Evolutionary conservation across 2,888 invertebrate species (phyloP), one percentile per base, ranked within the genome.

Genomic region (Orthosia gracilis): DNA sequence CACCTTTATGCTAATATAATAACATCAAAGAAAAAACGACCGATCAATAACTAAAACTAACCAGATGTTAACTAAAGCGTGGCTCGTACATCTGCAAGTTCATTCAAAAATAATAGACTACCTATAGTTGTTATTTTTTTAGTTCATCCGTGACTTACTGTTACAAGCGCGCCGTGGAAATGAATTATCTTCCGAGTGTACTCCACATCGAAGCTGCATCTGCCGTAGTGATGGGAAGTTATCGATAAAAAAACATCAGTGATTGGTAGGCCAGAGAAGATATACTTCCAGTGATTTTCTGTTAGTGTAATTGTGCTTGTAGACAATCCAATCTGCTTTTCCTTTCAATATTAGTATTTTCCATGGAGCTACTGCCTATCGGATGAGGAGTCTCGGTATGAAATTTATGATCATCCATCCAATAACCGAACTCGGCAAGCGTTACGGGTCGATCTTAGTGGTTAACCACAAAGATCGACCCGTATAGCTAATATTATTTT

Each of bases 121-220:
- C 81, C 76, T 52, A 75, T 82, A 77, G 69, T 69, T 45, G 73
- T 68, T 76, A 52, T 84, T 82, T 80, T 79, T 83, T 82, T 70
- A 63, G 76, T 69, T 78, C 58, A 71, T 78, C 87, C 82, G 88
- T 88, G 87, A 86, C 82, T 85, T 88, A 89, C 89, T 81, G 87
- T 85, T 83, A 78, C 75, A 79, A 74, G 59, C 49, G 64, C 74
- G 72, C 66, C 78, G 82, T 85, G 84, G 78, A 89, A 90, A 89
- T 90, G 85, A 88, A 87, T 89, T 89, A 90, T 83, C 80, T 82
- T 76, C 67, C 50, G 66, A 85, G 80, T 78, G 78, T 79, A 81
- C 86, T 83, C 72, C 45, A 79, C 76, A 71, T 69, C 63, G 62
- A 52, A 61, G 74, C 62, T 79, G 75, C 89, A 88, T 82, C 89